phyloP scores from a whole-genome alignment of 2,113 vertebrate genomes.

The Callorhinus ursinus region DNA sequence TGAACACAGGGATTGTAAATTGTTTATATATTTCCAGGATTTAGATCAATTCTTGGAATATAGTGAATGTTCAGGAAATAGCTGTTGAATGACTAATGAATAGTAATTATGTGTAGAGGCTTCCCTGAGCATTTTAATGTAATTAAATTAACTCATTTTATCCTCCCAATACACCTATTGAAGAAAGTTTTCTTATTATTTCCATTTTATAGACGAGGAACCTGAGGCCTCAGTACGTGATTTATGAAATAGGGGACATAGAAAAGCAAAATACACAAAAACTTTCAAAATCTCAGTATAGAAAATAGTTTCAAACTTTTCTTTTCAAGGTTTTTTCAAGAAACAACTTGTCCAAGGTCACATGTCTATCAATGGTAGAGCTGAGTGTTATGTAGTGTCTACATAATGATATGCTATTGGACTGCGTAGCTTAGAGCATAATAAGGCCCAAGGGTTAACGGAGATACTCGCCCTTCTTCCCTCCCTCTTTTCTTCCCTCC shows the following conservation, averaged over 20 bases:
- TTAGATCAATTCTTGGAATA: constrained; percentile 43
- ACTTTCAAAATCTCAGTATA: not conserved
- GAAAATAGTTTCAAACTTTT: constrained; percentile 6
- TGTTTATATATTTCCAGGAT: constrained; percentile 29
- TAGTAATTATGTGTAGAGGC: not conserved
- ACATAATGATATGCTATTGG: not conserved
- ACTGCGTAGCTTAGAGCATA: not conserved
- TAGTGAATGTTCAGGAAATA: constrained; percentile 23
- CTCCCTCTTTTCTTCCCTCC: not conserved
- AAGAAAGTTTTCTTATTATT: not conserved
- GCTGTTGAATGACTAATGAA: not conserved
- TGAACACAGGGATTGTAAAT: not conserved
- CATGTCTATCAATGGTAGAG: not conserved
- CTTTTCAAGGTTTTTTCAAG: not conserved
- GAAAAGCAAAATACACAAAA: constrained; percentile 1
- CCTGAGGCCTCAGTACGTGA: not conserved
- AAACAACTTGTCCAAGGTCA: not conserved
- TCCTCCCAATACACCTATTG: not conserved
- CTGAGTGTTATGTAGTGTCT: not conserved
- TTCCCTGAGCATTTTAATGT: not conserved
- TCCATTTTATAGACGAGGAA: not conserved
- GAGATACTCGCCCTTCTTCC: not conserved
- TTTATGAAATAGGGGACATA: not conserved
- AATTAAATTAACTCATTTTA: constrained; percentile 22
- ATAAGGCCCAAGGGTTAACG: not conserved